Evolutionary conservation across 2,888 invertebrate species (phyloP).

Genomic region (Drosophila kuntzei): DNA sequence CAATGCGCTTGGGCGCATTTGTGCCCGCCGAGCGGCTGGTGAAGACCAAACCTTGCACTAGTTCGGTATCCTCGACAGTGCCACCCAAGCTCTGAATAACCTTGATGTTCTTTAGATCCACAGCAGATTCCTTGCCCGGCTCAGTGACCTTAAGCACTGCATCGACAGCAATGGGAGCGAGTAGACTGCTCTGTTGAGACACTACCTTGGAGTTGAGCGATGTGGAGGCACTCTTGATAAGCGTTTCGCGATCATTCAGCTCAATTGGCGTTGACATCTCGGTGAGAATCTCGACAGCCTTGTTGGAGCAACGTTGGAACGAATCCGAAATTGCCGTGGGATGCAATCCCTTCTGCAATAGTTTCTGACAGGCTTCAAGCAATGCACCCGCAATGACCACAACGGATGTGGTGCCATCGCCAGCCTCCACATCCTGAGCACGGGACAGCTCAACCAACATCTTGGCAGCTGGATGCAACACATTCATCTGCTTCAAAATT

Average conservation of each 20-base stretch:
- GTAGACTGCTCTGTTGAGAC: too few relatives aligned
- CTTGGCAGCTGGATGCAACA: constrained; percentile 99
- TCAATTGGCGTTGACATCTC: constrained; percentile 95
- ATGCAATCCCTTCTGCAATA: constrained; percentile 97
- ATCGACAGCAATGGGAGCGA: constrained; percentile 98
- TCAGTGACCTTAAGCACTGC: constrained; percentile 92
- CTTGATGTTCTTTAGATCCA: constrained; percentile 97
- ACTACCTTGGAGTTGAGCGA: constrained; percentile 99
- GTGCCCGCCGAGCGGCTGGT: constrained; percentile 94
- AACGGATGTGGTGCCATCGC: constrained; percentile 99
- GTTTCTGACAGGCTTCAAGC: constrained; percentile 96
- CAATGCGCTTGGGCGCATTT: constrained; percentile 96
- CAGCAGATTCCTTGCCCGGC: constrained; percentile 89
- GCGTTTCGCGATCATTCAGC: constrained; percentile 93
- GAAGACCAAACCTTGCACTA: constrained; percentile 98
- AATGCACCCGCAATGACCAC: too few relatives aligned
- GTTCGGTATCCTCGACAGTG: constrained; percentile 98
- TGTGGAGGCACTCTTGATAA: constrained; percentile 97
- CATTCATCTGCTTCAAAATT: constrained; percentile 99
- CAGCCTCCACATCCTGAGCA: constrained; percentile 99
- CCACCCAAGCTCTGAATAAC: constrained; percentile 98
- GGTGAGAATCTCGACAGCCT: constrained; percentile 89
- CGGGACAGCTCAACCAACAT: constrained; percentile 99
- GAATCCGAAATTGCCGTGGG: constrained; percentile 99
- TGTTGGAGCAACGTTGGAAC: constrained; percentile 90